Conservation (phyloP, 1,140 invertebrate genomes). For the Diprion similis region DNA sequence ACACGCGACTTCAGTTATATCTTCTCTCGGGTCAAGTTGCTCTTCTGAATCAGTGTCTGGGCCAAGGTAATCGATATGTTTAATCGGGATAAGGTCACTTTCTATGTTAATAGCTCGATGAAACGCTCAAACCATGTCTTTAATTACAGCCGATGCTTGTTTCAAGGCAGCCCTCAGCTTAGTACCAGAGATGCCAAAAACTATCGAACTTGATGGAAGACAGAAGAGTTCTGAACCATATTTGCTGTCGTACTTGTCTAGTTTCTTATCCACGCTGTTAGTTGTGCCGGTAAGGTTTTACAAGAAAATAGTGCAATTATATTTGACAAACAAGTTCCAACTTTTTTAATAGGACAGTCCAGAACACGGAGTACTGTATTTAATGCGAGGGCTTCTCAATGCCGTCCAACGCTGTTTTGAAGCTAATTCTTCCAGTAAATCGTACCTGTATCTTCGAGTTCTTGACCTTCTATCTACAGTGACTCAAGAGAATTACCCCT, state of each 20-base stretch:
- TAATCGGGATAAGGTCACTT: neutral
- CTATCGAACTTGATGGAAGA: constrained; percentile 79
- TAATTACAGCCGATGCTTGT: constrained; percentile 85
- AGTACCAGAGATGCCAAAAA: constrained; percentile 78
- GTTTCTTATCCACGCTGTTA: constrained; percentile 85
- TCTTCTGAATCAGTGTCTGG: constrained; percentile 87
- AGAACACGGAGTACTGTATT: constrained; percentile 81
- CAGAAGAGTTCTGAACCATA: constrained; percentile 75
- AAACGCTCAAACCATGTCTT: neutral
- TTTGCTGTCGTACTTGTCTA: constrained; percentile 74
- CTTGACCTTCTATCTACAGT: constrained; percentile 77
- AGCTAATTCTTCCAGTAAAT: constrained; percentile 61
- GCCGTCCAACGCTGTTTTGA: constrained; percentile 78
- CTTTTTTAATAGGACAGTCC: constrained; percentile 76
- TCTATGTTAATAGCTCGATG: neutral
- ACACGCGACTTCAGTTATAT: constrained; percentile 83
- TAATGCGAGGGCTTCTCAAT: constrained; percentile 78
- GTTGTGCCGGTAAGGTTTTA: constrained; percentile 78
- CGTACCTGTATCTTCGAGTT: constrained; percentile 72
- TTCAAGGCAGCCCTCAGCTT: constrained; percentile 86
- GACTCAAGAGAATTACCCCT: constrained; percentile 80
- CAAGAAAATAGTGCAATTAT: neutral
- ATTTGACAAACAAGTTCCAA: constrained; percentile 10
- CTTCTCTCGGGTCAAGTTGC: constrained; percentile 88
- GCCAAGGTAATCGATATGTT: constrained; percentile 75